Evolutionary conservation across 1,140 invertebrate genomes (phyloP), one percentile per base, ranked within the genome.

Genomic region (Marisa cornuarietis): DNA sequence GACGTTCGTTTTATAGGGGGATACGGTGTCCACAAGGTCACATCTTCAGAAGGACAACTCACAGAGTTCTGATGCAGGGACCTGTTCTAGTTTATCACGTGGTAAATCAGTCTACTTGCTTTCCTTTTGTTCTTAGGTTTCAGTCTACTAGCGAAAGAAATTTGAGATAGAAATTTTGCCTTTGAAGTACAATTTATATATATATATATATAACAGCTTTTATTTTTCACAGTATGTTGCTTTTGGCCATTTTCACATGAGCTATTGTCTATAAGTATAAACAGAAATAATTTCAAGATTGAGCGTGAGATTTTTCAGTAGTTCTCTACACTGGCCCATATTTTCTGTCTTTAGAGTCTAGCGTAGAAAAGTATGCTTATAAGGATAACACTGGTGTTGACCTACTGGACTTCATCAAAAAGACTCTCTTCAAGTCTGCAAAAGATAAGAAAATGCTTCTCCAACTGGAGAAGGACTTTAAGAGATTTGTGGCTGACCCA

Each of bases 351-450:
- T 10, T 85, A 92, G 93, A 93, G 86, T 96, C 95, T 79, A 96
- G 95, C 90, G 94, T 94, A 51, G 96, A 98, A 82, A 94, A 83
- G 58, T 82, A 94, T 79, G 20, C 68, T 16, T 93, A 93, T 80
- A 93, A 91, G 78, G 95, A 96, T 86, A 95, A 94, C 76, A 95
- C 95, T 78, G 95, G 95, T 26, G 94, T 94, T 61, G 96, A 98
- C 91, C 90, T 98, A 78, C 93, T 95, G 69, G 93, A 94, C 74
- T 99, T 98, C 89, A 96, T 99, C 77, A 94, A 95, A 58, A 95
- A 96, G 76, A 98, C 96, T 0, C 92, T 98, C 75, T 97, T 98
- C 90, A 95, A 96, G 88, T 97, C 96, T 91, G 89, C 93, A 93
- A 96, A 97, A 86, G 97, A 98, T 91, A 92, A 96, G 22, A 93